These are phyloP conservation scores for Scaptomyza hsui DNA, from an alignment of 1,140 invertebrate species.

Conservation along the genomic window DNA sequence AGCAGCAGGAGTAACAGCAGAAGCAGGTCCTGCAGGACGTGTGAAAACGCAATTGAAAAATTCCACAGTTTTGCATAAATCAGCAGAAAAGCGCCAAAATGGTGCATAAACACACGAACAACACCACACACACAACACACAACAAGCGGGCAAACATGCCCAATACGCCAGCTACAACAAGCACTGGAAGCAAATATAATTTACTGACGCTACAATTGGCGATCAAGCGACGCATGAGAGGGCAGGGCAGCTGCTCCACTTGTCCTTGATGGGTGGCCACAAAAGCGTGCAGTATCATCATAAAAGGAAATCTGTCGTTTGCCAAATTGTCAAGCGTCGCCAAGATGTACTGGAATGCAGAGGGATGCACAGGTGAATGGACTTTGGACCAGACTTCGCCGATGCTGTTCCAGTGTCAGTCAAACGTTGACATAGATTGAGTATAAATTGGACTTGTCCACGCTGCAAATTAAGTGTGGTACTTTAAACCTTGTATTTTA, in stretches of 20 bases:
- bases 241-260: conserved; percentile 14
- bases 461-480: too few relatives aligned
- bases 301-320: background rate
- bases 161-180: conserved; percentile 41
- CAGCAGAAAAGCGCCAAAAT: conserved; percentile 78
- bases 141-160: conserved; percentile 69
- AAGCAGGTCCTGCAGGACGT: conserved; percentile 54
- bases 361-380: too few relatives aligned
- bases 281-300: background rate
- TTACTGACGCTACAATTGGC: conserved; percentile 73
- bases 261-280: background rate
- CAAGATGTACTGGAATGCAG: background rate
- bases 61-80: conserved; percentile 80
- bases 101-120: conserved; percentile 59
- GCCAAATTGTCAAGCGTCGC: background rate
- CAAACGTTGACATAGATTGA: too few relatives aligned
- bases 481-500: too few relatives aligned
- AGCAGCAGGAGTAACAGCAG: background rate
- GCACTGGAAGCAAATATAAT: conserved; percentile 66
- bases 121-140: conserved; percentile 18
- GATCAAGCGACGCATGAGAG: conserved; percentile 45
- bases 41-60: conserved; percentile 78
- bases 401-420: background rate
- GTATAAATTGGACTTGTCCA: too few relatives aligned
- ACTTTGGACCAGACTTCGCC: background rate